Evolutionary conservation across 2,888 invertebrate species (phyloP), one percentile per base, ranked within the genome.

Genomic region (Parasteatoda lunata): DNA sequence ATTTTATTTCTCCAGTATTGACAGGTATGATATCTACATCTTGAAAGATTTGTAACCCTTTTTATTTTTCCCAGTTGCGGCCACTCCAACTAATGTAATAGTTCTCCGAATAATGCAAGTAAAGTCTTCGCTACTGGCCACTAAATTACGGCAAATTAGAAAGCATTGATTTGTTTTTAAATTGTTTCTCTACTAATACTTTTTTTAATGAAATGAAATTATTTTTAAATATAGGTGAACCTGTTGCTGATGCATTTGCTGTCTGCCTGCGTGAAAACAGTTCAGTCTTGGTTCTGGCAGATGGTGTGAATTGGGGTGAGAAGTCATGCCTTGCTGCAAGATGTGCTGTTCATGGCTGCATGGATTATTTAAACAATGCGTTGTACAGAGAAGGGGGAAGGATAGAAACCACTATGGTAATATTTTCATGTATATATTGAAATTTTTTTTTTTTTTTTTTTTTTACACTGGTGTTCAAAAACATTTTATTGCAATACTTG

Each of bases 291-390:
- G 95, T 95, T 13, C 93, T 97, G 83, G 97, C 97, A 3, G 97
- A 97, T 92, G 97, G 97, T 45, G 97, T 97, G 3, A 97, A 97
- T 92, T 97, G 97, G 97, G 97, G 97, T 92, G 95, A 96, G 91
- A 96, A 96, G 90, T 96, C 97, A 49, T 94, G 95, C 86, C 92
- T 96, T 89, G 96, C 96, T 13, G 96, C 96, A n/a, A 94, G 96
- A 89, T 96, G 96, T 82, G 97, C 97, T 0, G 94, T 97, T 15
- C 96, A 96, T 90, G 97, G 96, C 51, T 95, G 96, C 90, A 93
- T 97, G 90, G 95, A 96, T 90, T 96, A 96, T 91, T 93, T 97
- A 90, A 96, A 97, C 91, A 94, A 94, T 90, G 95, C 95, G 1
- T 92, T 95, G 84, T 95, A 89, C 83, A 84, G 87, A 73, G 89